Evolutionary conservation across 2,113 vertebrate genomes (phyloP), one percentile per base, ranked within the genome.

Genomic region (Heloderma charlesbogerti): DNA sequence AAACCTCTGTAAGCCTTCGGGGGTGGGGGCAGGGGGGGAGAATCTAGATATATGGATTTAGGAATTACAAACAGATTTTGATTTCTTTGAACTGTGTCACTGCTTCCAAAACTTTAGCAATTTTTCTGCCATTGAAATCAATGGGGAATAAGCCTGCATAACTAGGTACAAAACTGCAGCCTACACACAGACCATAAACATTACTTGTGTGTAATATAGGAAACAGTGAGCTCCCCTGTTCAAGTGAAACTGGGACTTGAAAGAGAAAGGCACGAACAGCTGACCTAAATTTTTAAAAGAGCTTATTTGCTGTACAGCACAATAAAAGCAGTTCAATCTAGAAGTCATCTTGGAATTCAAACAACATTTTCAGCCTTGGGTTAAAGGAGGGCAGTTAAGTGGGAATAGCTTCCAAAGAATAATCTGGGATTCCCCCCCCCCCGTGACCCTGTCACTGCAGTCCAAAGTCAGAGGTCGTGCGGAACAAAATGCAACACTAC

Each of bases 401-500:
- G 31, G 31, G 88, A n/a, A 20, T 7, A 85, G 22, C 92, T 93
- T 88, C 84, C 69, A 71, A 86, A 72, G 37, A 83, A 75, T 85
- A 88, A 0, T 0, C 78, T 86, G 31, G 81, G 86, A 89, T 40
- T 78, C 92, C 48, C 6, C 91, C 77, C 43, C 29, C 37, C 40
- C 16, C 86, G 88, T 90, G 89, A 63, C 48, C 92, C 79, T 90
- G 0, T 89, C 93, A 75, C 66, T 75, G 66, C 10, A 89, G 60
- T 71, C 84, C 34, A 60, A 2, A 6, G 83, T 63, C 88, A 91
- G 10, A 84, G 66, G 31, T 15, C 15, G 82, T 34, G 82, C 81
- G 57, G 31, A 85, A 66, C 75, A 82, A 48, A 48, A 27, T 71
- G 34, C 34, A 34, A 72, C 12, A 22, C 15, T 31, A 34, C 43